phyloP scores from a whole-genome alignment of 2,888 invertebrate species.

The Trachelus stipa region DNA sequence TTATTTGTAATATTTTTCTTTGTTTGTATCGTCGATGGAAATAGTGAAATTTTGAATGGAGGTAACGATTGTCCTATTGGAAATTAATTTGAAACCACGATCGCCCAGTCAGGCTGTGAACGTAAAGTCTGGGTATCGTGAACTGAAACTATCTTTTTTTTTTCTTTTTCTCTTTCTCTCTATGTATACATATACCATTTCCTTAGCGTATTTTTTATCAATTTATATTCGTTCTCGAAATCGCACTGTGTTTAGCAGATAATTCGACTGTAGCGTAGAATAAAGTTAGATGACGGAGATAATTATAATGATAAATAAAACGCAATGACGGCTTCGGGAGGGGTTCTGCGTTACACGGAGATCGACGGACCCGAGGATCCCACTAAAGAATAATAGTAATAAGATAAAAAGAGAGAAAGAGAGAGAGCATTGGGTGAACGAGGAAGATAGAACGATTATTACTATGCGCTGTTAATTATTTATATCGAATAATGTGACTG shows the following conservation, averaged over 20 bases:
- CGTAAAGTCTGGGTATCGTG: conserved; percentile 62
- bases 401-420: conserved; percentile 15
- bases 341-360: not conserved
- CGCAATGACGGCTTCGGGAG: not conserved
- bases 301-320: not conserved
- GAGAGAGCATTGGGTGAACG: conserved; percentile 8
- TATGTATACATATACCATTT: not conserved
- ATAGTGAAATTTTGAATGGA: not conserved
- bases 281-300: not conserved
- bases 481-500: conserved; percentile 62
- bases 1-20: not conserved
- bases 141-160: conserved; percentile 26
- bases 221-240: not conserved
- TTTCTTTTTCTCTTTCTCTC: conserved; percentile 1
- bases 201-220: not conserved
- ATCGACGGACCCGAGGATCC: not conserved
- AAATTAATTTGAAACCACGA: conserved; percentile 34
- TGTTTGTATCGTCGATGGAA: not conserved
- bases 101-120: conserved; percentile 66
- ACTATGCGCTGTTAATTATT: conserved; percentile 53
- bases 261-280: not conserved
- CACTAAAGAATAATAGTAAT: conserved; percentile 17
- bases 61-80: not conserved
- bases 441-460: not conserved
- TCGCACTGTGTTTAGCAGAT: not conserved